Percentiles rank a stretch among this genome's conserved stretches.
phyloP scores from a whole-genome alignment of 2,113 vertebrate genomes.

The Podiceps cristatus region DNA sequence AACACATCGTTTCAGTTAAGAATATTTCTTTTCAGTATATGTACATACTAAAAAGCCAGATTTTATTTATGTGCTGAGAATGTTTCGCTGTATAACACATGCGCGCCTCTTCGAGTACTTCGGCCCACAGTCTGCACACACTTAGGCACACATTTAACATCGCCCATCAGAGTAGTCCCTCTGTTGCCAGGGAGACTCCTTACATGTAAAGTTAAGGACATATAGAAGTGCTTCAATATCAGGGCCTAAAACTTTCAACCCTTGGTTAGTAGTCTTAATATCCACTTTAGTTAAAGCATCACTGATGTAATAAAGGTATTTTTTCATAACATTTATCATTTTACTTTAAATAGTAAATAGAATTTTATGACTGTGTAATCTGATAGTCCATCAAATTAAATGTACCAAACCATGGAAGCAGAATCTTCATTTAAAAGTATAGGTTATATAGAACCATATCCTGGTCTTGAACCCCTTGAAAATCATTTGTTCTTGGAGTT shows the following conservation, averaged over 20 bases:
- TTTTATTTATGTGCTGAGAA: constrained; percentile 68
- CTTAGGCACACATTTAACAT: background rate
- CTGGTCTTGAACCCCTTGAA: background rate
- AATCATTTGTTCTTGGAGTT: constrained; percentile 23
- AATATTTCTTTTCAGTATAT: constrained; percentile 39
- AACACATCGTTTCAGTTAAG: constrained; percentile 34
- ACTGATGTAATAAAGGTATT: constrained; percentile 55
- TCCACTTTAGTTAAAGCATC: constrained; percentile 66
- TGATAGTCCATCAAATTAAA: constrained; percentile 59
- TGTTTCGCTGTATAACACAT: background rate
- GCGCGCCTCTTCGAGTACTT: background rate
- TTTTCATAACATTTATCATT: constrained; percentile 66
- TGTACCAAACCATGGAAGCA: constrained; percentile 43
- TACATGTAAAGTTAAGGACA: background rate
- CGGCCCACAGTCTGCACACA: background rate
- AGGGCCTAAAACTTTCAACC: constrained; percentile 41
- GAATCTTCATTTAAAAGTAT: constrained; percentile 51
- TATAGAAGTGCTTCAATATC: constrained; percentile 37
- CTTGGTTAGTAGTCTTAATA: constrained; percentile 62
- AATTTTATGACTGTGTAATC: constrained; percentile 55
- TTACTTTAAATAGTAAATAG: constrained; percentile 68
- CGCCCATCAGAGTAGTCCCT: background rate
- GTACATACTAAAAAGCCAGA: constrained; percentile 40
- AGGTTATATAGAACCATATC: background rate
- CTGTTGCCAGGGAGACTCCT: constrained; percentile 17